Evolutionary conservation across 2,797 vertebrate species (phyloP).

Genomic region (Micropoecilia bifurca): DNA sequence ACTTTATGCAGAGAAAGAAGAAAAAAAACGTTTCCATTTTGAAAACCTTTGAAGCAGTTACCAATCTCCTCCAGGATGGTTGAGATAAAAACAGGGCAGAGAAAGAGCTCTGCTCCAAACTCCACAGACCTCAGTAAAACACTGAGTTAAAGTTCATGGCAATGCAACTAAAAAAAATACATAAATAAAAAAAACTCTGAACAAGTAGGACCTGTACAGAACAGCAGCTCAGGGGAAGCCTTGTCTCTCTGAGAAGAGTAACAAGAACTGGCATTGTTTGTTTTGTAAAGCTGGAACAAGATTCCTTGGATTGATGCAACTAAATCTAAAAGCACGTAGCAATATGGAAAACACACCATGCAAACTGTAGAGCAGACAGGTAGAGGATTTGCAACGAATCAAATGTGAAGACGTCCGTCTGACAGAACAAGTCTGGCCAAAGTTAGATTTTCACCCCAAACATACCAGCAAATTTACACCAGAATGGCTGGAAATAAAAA

Average conservation of each 20-base stretch:
- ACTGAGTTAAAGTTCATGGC: neutral
- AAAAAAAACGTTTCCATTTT: neutral
- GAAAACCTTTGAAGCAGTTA: neutral
- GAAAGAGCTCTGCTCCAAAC: neutral
- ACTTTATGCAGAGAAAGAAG: neutral
- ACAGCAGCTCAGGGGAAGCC: neutral
- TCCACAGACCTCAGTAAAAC: neutral
- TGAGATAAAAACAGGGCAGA: neutral
- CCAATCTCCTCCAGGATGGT: neutral
- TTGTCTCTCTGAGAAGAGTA: neutral
- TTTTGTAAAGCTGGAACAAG: neutral
- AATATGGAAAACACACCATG: neutral
- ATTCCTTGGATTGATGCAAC: neutral
- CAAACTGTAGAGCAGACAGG: neutral
- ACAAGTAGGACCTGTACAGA: neutral
- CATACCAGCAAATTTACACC: neutral
- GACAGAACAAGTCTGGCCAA: neutral
- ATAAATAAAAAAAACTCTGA: too few species aligned
- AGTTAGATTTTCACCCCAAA: neutral
- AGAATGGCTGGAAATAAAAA: neutral
- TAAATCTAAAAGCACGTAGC: neutral
- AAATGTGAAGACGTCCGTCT: neutral
- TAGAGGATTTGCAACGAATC: neutral
- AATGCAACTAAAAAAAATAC: neutral
- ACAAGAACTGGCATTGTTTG: neutral